Percentiles rank a stretch among this genome's conserved stretches.
Evolutionary conservation across 2,888 invertebrate species (phyloP).

Genomic region (Arge pagana): DNA sequence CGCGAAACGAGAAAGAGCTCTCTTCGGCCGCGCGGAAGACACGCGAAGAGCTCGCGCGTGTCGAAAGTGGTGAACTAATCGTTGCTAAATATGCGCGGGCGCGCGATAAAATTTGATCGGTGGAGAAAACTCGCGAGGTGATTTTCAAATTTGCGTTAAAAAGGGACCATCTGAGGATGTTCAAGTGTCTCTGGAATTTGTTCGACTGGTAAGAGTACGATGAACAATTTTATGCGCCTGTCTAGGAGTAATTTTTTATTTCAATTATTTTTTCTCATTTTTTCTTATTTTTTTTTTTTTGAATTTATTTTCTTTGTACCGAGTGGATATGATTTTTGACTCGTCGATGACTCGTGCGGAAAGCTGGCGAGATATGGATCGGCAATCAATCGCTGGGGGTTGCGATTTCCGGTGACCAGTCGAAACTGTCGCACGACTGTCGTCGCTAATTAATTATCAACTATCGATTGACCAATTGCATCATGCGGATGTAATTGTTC

Average conservation of each 20-base stretch:
- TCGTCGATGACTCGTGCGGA: background rate
- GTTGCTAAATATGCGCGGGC: no score
- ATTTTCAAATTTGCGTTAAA: no score
- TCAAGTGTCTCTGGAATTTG: constrained; percentile 68
- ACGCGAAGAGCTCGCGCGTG: no score
- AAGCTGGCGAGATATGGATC: background rate
- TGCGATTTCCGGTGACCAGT: background rate
- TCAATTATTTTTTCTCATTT: background rate
- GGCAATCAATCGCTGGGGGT: background rate
- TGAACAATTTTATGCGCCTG: no score
- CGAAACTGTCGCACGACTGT: no score
- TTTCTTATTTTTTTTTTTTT: constrained; percentile 4
- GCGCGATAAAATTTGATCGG: no score
- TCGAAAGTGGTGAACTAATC: no score
- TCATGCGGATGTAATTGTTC: background rate
- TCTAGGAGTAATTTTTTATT: constrained; percentile 9
- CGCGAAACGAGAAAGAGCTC: constrained; percentile 14
- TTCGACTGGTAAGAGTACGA: constrained; percentile 64
- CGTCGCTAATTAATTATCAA: background rate
- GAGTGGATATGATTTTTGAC: no score
- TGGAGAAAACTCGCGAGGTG: no score
- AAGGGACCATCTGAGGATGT: constrained; percentile 61
- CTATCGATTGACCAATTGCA: constrained; percentile 10
- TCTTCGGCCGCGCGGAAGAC: no score
- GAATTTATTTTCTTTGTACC: background rate